Base-by-base conservation (phyloP, 2,888 invertebrate genomes). In the Trilocha varians region DNA sequence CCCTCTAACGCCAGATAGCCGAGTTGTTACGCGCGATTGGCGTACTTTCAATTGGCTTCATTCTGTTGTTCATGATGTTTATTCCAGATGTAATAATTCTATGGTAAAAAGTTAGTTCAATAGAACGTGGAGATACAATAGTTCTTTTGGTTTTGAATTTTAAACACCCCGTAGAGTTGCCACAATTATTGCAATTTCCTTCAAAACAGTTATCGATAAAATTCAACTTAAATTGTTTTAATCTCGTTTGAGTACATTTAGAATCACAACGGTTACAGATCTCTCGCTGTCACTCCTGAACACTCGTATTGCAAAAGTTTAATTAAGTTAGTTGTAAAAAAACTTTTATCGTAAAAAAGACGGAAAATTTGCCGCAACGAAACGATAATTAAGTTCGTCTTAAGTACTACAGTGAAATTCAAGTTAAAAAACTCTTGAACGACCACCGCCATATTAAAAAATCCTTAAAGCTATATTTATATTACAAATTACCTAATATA, bases 401-500 rank as follows among this genome's bases (percentile, higher is more conserved):
- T 82, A 83, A 83, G 83, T 83, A 84, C 80, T 75, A 73, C 25
- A 59, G 56, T 70, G 72, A 78, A 67, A 76, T 73, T 63, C 65
- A 70, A 61, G 64, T 60, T 62, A 64, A 67, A 59, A 65, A 66
- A 64, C 62, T 64, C 61, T 58, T 61, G 67, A 72, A 83, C 78
- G 79, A 84, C 83, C 71, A 79, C 76, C 74, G 84, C 84, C 83
- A 84, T 84, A 78, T 75, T 54, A 70, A 80, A 69, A 71, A 73
- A 66, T 53, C 50, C 76, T 79, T 82, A 78, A 58, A 65, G 49
- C 79, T 85, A 85, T 57, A 11, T 34, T 71, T 75, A 80, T 79
- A 84, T 82, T 85, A 85, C 85, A 85, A 83, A 75, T 80, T 83
- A 83, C 70, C 85, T 84, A 85, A 78, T 83, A 84, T 83, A 84